Conservation (phyloP, 2,113 vertebrate genomes). For the Delphinus delphis region DNA sequence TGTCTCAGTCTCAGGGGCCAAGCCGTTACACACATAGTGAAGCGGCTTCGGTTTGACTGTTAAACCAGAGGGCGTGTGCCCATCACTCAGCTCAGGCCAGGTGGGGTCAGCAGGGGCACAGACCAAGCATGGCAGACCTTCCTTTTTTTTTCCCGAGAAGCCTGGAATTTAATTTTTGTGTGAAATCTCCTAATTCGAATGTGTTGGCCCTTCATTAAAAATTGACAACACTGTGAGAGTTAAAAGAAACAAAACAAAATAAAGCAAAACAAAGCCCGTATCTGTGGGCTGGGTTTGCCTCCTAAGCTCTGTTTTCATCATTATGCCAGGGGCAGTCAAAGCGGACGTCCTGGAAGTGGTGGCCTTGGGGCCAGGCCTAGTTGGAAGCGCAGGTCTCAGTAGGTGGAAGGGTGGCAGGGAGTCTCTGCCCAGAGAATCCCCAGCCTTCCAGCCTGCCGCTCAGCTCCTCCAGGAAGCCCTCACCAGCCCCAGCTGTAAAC, state of each 20-base stretch:
- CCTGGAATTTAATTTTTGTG: neutral
- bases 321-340: neutral
- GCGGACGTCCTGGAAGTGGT: neutral
- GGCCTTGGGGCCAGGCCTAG: neutral
- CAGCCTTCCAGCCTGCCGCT: neutral
- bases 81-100: neutral
- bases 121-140: neutral
- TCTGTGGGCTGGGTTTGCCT: neutral
- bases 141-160: neutral
- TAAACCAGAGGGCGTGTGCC: neutral
- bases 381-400: neutral
- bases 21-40: accelerated
- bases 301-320: neutral
- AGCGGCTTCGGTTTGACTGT: accelerated
- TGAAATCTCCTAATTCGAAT: neutral
- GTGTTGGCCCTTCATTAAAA: neutral
- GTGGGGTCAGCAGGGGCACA: no score
- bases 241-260: neutral
- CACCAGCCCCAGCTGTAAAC: conserved; percentile 34
- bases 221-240: neutral
- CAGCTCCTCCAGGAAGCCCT: neutral
- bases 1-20: neutral
- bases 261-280: no score
- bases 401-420: neutral
- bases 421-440: neutral